Evolutionary conservation across 2,888 invertebrate genomes (phyloP), one percentile per base, ranked within the genome.

Genomic region (Cylindroiulus punctatus): DNA sequence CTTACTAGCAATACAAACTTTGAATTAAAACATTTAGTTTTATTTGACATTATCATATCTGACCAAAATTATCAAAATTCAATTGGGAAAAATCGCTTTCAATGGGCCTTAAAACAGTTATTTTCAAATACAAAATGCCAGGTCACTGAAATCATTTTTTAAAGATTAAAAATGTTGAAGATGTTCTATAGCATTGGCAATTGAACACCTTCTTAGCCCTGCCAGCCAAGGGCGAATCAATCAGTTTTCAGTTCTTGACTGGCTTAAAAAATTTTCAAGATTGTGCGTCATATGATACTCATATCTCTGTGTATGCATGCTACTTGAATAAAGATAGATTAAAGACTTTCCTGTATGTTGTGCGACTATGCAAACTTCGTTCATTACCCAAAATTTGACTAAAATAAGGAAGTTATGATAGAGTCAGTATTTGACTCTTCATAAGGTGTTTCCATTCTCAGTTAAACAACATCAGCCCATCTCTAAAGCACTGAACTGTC

Each of bases 311-410:
- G n/a, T 4, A 44, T 52, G n/a, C 52, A 52, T 52, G n/a, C n/a
- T n/a, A n/a, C n/a, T 52, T n/a, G n/a, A 52, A 52, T 52, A n/a
- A n/a, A 52, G 52, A 52, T n/a, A 52, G n/a, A 52, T 52, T 52
- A 52, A 52, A 52, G 19, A 52, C n/a, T 2, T 52, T 52, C n/a
- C n/a, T n/a, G 2, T 52, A 52, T 19, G 5, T 19, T n/a, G 19
- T 52, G 52, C n/a, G 52, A 52, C n/a, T 0, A 12, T 47, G 47
- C 47, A 47, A 3, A 17, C 10, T 17, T 3, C 19, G 14, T 19
- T 17, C 14, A 47, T 47, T 19, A 47, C 14, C 47, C 47, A 47
- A 47, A 44, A 17, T 47, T 47, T 47, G 47, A 47, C 47, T 17
- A 47, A 12, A 47, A 19, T 10, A n/a, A 52, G 10, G n/a, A 52